Percentiles rank a stretch among this genome's conserved stretches.
phyloP scores from a whole-genome alignment of 2,797 vertebrate species.

The Phataginus tetradactyla region DNA sequence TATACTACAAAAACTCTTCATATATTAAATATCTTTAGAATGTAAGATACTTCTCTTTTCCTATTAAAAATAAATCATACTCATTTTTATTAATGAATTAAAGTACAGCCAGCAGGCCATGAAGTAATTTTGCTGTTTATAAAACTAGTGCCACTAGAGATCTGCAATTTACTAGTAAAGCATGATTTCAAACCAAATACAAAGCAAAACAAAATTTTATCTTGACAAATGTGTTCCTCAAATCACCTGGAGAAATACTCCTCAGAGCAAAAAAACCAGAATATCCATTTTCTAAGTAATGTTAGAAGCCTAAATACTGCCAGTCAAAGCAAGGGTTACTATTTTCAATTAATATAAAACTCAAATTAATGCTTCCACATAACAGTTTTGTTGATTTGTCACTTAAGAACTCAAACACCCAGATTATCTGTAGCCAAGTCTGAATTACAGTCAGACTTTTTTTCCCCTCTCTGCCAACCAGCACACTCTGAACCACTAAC shows the following conservation, averaged over 20 bases:
- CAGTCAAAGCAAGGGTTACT: not conserved
- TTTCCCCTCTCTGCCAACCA: not conserved
- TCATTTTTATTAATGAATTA: slow-evolving; percentile 51
- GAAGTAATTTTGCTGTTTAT: slow-evolving; percentile 41
- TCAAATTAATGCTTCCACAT: not conserved
- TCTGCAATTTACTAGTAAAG: slow-evolving; percentile 36
- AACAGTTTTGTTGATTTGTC: not conserved
- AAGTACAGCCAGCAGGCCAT: not conserved
- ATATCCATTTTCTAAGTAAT: not conserved
- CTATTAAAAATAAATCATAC: slow-evolving; percentile 46
- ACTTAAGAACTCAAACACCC: not conserved
- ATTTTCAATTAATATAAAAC: not conserved
- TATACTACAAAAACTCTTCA: not conserved
- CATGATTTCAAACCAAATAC: slow-evolving; percentile 37
- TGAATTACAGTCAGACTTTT: not conserved
- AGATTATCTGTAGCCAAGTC: not conserved
- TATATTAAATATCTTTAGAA: not conserved
- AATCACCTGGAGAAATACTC: not conserved
- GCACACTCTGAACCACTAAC: not conserved
- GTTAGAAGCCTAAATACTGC: not conserved
- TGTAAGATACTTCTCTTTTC: slow-evolving; percentile 10
- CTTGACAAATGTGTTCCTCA: not conserved
- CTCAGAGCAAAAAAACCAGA: not conserved
- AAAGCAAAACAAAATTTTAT: slow-evolving; percentile 35
- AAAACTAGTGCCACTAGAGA: slow-evolving; percentile 25